Conservation (phyloP, 2,888 invertebrate genomes). For the Pachliopta kotzebuea region DNA sequence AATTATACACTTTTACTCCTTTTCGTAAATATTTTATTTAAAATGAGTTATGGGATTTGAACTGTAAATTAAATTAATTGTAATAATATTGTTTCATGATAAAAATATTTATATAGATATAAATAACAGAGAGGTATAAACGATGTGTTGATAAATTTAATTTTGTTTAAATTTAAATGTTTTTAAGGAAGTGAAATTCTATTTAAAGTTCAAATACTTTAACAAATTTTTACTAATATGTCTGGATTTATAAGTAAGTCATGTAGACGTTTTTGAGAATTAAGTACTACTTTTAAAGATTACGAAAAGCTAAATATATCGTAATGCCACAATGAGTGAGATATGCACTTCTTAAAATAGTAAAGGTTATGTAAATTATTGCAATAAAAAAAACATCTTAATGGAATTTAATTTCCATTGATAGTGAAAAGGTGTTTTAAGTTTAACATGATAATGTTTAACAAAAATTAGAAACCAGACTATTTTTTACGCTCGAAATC, state of each 20-base stretch:
- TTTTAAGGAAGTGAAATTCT: not conserved
- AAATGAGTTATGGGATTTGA: too few species aligned
- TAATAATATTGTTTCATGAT: not conserved
- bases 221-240: too few species aligned
- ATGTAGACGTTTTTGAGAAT: not conserved
- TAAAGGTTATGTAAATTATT: too few species aligned
- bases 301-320: not conserved
- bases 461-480: not conserved
- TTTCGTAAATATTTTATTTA: too few species aligned
- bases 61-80: not conserved
- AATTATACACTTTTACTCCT: too few species aligned
- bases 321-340: too few species aligned
- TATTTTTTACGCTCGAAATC: constrained; percentile 20
- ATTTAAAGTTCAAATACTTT: too few species aligned
- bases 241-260: not conserved
- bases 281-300: not conserved
- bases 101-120: not conserved
- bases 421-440: not conserved
- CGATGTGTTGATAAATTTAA: not conserved
- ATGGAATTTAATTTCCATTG: not conserved
- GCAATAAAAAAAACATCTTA: not conserved
- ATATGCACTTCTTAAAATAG: too few species aligned
- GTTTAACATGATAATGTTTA: not conserved
- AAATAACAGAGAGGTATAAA: not conserved
- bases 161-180: not conserved